Base-by-base conservation (phyloP, 2,113 vertebrate genomes). In the Halichoerus grypus region DNA sequence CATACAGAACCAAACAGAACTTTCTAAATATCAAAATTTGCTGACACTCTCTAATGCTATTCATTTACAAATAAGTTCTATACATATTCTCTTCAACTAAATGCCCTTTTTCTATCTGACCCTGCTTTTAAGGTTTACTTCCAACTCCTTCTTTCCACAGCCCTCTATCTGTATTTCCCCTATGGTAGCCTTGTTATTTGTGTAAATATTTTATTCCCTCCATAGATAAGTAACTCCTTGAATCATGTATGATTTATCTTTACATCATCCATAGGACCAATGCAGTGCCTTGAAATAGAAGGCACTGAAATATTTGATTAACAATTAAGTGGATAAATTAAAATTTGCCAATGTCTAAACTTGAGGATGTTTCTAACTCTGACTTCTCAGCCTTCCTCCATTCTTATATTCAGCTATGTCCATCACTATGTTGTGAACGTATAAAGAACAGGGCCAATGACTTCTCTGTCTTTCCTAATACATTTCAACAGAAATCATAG, bases 201-300 rank as follows among this genome's bases (percentile, higher is more conserved):
- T 46, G 31, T 80, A 51, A 96, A 88, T 33, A 71, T 80, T 88
- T 81, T 33, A 81, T 65, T 81, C 42, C 1, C 1, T 81, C 89
- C 94, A 65, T 49, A 92, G 36, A 42, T 1, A 71, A 82, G 11
- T 55, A 72, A 63, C 22, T 72, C 12, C 11, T 89, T 90, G 8
- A 92, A 76, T 74, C 39, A 76, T 21, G 33, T 36, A 74, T 94
- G 33, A 71, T 84, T 39, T 97, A 28, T 81, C 31, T 84, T 83
- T 86, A 21, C 1, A 39, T 26, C 46, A 85, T 36, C 22, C 79
- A 84, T 22, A 90, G 39, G 18, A 92, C 71, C 26, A 71, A 36
- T 67, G 53, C 18, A 46, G 10, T 71, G 51, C 53, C 46, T 89
- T 61, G 57, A 69, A 19, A 53, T 6, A 72, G 21, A 49, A 82